Percentiles rank a stretch among this genome's conserved stretches.
phyloP scores from a whole-genome alignment of 2,113 vertebrate species.

The Gavia stellata region DNA sequence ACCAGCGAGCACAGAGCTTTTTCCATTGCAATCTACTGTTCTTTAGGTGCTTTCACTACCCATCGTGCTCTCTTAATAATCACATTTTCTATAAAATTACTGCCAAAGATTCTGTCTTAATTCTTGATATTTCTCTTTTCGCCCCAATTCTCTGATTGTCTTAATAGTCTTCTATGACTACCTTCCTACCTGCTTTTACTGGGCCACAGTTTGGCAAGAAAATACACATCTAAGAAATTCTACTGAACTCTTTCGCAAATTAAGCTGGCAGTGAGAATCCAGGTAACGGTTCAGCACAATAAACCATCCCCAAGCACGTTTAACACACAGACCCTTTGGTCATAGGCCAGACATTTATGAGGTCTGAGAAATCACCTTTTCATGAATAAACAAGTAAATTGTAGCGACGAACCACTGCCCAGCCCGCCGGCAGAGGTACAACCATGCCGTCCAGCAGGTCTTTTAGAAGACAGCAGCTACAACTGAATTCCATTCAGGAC shows the following conservation, averaged over 20 bases:
- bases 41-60: not conserved
- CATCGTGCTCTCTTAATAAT: not conserved
- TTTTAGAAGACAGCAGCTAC: not conserved
- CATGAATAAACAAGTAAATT: not conserved
- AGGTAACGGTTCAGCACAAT: not conserved
- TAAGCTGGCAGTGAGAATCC: not conserved
- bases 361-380: not conserved
- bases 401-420: not conserved
- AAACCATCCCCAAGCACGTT: not conserved
- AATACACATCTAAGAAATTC: not conserved
- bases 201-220: not conserved
- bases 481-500: not conserved
- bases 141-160: not conserved
- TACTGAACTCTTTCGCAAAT: not conserved
- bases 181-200: not conserved
- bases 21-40: not conserved
- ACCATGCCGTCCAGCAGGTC: not conserved
- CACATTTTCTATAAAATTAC: not conserved
- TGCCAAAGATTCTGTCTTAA: not conserved
- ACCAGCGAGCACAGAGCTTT: not conserved
- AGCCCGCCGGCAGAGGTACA: not conserved
- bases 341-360: not conserved
- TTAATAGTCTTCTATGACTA: not conserved
- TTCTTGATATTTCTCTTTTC: not conserved
- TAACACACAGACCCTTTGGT: accelerated